Evolutionary conservation across 2,113 vertebrate genomes (phyloP).

Genomic region (Pedionomus torquatus): DNA sequence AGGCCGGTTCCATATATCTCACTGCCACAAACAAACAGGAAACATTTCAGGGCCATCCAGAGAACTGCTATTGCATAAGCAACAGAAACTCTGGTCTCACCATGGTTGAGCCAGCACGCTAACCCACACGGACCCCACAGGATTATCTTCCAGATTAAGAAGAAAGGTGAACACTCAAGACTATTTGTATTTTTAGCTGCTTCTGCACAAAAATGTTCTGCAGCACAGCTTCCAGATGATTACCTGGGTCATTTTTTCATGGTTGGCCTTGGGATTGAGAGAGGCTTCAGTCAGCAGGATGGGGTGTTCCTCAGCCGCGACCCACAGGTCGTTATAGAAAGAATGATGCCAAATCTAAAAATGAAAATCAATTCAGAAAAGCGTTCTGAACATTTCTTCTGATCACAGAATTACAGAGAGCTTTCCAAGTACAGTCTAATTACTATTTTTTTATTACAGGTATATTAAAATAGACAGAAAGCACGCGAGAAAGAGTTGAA

Average conservation of each 20-base stretch:
- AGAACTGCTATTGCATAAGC: neutral
- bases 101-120: too few relatives aligned
- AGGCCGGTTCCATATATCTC: neutral
- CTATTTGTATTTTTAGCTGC: neutral
- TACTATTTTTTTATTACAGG: neutral
- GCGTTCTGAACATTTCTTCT: neutral
- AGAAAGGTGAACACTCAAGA: neutral
- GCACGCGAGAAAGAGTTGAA: neutral
- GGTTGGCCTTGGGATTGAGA: constrained; percentile 57
- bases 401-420: neutral
- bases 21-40: neutral
- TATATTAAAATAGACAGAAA: neutral
- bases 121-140: neutral
- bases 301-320: constrained; percentile 19
- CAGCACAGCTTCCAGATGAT: neutral
- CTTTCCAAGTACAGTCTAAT: neutral
- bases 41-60: neutral
- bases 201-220: neutral
- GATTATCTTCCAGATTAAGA: neutral
- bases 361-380: neutral
- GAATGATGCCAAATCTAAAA: constrained; percentile 68
- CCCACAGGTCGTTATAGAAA: constrained; percentile 56
- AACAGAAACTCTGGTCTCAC: neutral
- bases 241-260: constrained; percentile 62
- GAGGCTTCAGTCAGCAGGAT: constrained; percentile 35